A percentile compares a stretch with the other conserved stretches of the same genome.
These are phyloP conservation scores for Chlorops oryzae DNA, from an alignment of 1,140 invertebrate genomes.

Conservation along the genomic window DNA sequence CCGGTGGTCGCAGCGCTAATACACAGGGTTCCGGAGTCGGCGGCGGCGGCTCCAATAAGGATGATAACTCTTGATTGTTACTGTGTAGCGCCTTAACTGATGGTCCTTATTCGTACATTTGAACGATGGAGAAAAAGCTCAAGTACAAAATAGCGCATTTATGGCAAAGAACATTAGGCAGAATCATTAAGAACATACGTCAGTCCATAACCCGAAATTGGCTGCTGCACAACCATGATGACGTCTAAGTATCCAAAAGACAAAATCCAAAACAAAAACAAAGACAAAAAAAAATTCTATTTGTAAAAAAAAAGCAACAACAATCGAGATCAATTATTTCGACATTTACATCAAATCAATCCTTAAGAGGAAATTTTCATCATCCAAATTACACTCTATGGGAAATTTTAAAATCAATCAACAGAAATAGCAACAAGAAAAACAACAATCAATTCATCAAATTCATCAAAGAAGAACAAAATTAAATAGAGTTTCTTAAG, in stretches of 20 bases:
- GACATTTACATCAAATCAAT: no score
- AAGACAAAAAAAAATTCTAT: background rate
- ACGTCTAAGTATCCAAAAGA: background rate
- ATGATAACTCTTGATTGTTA: slow-evolving; percentile 96
- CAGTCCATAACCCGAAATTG: slow-evolving; percentile 6
- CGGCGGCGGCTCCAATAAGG: slow-evolving; percentile 62
- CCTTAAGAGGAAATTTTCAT: no score
- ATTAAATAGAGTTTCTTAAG: no score
- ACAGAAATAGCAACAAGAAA: no score
- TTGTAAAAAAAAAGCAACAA: slow-evolving; percentile 3
- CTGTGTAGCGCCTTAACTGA: slow-evolving; percentile 97
- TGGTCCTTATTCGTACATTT: slow-evolving; percentile 63
- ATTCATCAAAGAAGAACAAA: no score
- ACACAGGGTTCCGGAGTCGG: slow-evolving; percentile 53
- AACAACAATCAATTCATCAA: no score
- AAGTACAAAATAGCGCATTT: slow-evolving; percentile 38
- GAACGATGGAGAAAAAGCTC: slow-evolving; percentile 47
- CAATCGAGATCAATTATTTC: no score
- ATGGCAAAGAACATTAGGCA: slow-evolving; percentile 19
- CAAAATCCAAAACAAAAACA: background rate
- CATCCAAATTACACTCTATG: no score
- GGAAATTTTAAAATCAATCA: no score
- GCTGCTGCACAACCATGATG: slow-evolving; percentile 7
- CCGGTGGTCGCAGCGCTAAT: slow-evolving; percentile 42
- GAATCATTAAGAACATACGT: slow-evolving; percentile 9